Evolutionary conservation across 1,140 invertebrate species (phyloP), one percentile per base, ranked within the genome.

Genomic region (Radopholus similis): DNA sequence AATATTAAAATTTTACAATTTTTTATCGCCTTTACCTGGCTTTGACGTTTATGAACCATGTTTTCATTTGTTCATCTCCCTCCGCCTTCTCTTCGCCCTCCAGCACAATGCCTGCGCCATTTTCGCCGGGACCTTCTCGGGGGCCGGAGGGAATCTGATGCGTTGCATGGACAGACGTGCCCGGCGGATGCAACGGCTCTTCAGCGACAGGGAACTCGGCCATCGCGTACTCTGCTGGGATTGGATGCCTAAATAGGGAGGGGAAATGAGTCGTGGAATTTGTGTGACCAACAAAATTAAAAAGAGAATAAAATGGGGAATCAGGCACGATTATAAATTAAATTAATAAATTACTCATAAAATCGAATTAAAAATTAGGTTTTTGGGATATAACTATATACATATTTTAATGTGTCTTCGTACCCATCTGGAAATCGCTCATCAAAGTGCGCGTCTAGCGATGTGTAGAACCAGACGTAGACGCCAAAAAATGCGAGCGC

Each of bases 41-140:
- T n/a, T 37, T 21, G 15, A 73, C 26, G 72, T 77, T 73, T 73
- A 73, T 73, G 55, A 73, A 73, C 72, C 72, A 73, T 18, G 40
- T 13, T 23, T 76, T 63, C 57, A 75, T 73, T 37, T 54, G 23
- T 26, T 72, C 32, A 15, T 74, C 38, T 13, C 34, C 72, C 28
- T 42, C 35, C 21, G 32, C 56, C 47, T 75, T 18, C 34, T 63
- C 70, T 37, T 68, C 54, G 37, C 38, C 68, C 30, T 42, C 55
- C 15, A 73, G 76, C n/a, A 56, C 15, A 21, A 74, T 62, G 21
- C 37, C 38, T 21, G n/a, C 26, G 26, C 75, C 64, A 35, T 68
- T 30, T 57, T 78, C 75, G 40, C 71, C 73, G 32, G 23, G 35
- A 32, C 44, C 58, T 4, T 42, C 64, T 23, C 62, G 26, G 15